Percentiles rank a stretch among this genome's conserved stretches.
phyloP scores from a whole-genome alignment of 2,797 vertebrate genomes.

The Lutjanus argentimaculatus region DNA sequence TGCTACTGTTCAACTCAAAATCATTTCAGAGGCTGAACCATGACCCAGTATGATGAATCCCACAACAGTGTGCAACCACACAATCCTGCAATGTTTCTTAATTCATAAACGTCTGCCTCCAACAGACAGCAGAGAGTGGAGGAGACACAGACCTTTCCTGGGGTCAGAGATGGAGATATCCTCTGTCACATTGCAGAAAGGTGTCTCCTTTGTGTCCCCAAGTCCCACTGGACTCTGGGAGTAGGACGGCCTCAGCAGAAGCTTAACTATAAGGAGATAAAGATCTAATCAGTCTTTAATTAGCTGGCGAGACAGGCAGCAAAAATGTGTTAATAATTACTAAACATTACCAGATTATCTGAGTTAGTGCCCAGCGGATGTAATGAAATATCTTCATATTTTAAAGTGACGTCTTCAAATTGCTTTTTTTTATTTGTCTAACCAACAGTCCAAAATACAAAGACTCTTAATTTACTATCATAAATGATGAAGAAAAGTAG shows the following conservation, averaged over 20 bases:
- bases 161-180: slow-evolving; percentile 82
- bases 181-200: slow-evolving; percentile 89
- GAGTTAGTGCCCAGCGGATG: background rate
- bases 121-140: slow-evolving; percentile 1
- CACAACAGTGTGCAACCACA: slow-evolving; percentile 31
- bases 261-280: slow-evolving; percentile 78
- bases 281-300: slow-evolving; percentile 28
- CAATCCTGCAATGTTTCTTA: slow-evolving; percentile 5
- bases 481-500: no score
- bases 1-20: slow-evolving; percentile 38
- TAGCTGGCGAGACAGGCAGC: slow-evolving; percentile 1
- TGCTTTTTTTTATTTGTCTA: no score
- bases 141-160: slow-evolving; percentile 86
- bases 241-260: slow-evolving; percentile 84
- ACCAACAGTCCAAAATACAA: no score
- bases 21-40: slow-evolving; percentile 45
- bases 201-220: slow-evolving; percentile 86
- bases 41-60: slow-evolving; percentile 19
- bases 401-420: background rate
- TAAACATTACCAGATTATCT: slow-evolving; percentile 20
- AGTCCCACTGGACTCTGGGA: slow-evolving; percentile 84
- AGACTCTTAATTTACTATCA: no score
- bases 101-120: slow-evolving; percentile 16
- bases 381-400: slow-evolving; percentile 24
- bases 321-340: background rate